Evolutionary conservation across 2,888 invertebrate genomes (phyloP), one percentile per base, ranked within the genome.

Genomic region (Volucella inflata): DNA sequence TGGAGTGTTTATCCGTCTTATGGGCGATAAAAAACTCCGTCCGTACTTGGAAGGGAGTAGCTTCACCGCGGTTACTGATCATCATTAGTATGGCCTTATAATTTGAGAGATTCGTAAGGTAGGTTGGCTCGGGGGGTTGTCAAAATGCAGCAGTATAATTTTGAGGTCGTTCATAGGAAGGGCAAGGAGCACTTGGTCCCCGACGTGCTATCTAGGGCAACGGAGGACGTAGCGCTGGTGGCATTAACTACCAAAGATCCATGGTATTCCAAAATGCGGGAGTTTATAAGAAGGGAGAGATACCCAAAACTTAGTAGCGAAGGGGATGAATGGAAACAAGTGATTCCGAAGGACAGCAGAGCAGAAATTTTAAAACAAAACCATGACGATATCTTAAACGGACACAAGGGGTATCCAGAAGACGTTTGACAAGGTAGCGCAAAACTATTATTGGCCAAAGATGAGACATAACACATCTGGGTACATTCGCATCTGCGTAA

Each of bases 1-100:
- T 71, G 21, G 87, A 87, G 48, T 78, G 60, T 11, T 55, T 81
- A 14, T 77, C 82, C 0, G 74, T 87, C 8, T n/a, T 87, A 6
- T 74, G 74, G 68, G 64, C 83, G 1, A 30, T 79, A 0, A 74
- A 83, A 16, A 83, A 87, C 77, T 87, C 8, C 4, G 82, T 14
- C 67, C 70, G 4, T 87, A 82, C 12, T 11, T 87, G 1, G 77
- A 82, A 11, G 87, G 87, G n/a, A 42, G 36, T 10, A 14, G 17
- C 17, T 87, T 87, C 40, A 83, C 72, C 1, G 74, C 87, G 11
- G 21, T 83, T 4, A 80, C 83, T 1, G 62, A 50, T 40, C 59
- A 60, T 42, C 46, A 72, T 21, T 71, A 48, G 64, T 64, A 12
- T 87, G 87, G 87, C 62, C 76, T 1, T 50, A 55, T 8, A 76